Conservation (phyloP, 2,888 invertebrate species). For the Dermolepida albohirtum region DNA sequence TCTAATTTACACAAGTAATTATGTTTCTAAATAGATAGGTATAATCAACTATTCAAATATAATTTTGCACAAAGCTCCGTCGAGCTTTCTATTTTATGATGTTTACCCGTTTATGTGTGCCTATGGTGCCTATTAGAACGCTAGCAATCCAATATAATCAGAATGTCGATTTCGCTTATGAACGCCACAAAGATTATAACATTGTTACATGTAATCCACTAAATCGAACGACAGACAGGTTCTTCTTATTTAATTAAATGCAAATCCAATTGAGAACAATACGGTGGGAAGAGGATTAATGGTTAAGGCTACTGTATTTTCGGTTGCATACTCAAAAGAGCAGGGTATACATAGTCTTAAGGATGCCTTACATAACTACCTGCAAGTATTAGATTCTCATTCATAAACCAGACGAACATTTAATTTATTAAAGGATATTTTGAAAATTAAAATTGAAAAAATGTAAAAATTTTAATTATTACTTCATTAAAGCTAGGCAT, state of each 20-base stretch:
- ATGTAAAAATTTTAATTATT: no score
- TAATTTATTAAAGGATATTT: no score
- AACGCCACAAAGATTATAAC: conserved; percentile 8
- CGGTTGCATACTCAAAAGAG: conserved; percentile 7
- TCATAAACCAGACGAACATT: no score
- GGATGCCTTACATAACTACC: no score
- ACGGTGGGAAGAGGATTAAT: conserved; percentile 17
- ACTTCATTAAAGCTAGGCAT: no score
- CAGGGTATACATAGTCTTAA: neutral
- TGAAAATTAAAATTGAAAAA: no score
- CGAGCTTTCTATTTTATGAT: neutral
- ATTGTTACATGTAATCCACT: conserved; percentile 16
- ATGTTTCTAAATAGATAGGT: neutral
- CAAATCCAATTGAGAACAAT: conserved; percentile 28
- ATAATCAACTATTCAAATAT: conserved; percentile 5
- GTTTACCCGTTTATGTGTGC: no score
- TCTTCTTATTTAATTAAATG: conserved; percentile 41
- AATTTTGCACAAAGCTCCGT: neutral
- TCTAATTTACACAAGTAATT: no score
- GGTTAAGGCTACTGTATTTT: conserved; percentile 11
- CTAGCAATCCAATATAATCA: neutral
- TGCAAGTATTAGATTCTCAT: no score
- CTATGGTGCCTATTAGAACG: no score
- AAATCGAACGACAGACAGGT: conserved; percentile 18
- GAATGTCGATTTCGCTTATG: conserved; percentile 15